Conservation (phyloP, 1,140 invertebrate species). For the Atta cephalotes region DNA sequence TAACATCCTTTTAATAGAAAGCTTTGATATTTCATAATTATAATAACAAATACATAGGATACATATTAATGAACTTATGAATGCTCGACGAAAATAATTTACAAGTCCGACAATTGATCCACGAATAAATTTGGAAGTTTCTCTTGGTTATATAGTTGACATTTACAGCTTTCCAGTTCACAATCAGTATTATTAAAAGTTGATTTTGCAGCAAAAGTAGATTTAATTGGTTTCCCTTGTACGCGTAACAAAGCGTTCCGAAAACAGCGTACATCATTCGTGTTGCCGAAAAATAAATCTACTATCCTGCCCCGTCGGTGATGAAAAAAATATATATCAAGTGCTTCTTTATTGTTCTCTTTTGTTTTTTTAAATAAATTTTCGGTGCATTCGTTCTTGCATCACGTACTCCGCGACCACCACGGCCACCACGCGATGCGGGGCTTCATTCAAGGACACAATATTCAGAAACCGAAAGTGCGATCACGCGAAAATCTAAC, state of each 20-base stretch:
- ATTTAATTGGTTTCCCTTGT: conserved; percentile 27
- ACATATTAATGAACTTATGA: not conserved
- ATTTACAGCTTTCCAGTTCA: conserved; percentile 4
- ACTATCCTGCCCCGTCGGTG: not conserved
- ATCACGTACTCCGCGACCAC: conserved; percentile 58
- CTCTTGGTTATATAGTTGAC: not conserved
- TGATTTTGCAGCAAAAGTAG: not conserved
- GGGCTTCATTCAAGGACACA: conserved; percentile 84
- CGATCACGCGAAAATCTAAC: conserved; percentile 87
- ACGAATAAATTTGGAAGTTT: conserved; percentile 2
- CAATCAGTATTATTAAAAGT: conserved; percentile 22
- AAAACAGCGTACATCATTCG: conserved; percentile 19
- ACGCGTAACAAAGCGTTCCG: not conserved
- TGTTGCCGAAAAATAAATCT: conserved; percentile 28
- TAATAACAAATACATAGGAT: not conserved
- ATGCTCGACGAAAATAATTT: not conserved
- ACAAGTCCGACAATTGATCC: not conserved
- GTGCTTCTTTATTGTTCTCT: not conserved
- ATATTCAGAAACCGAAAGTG: conserved; percentile 87
- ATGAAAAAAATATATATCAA: conserved; percentile 3
- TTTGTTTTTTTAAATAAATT: conserved; percentile 46
- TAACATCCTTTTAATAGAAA: not conserved
- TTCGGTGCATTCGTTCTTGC: conserved; percentile 74
- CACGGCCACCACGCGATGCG: conserved; percentile 69
- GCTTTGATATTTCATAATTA: not conserved